Conservation (phyloP, 2,888 invertebrate species). For the Nineta flava region DNA sequence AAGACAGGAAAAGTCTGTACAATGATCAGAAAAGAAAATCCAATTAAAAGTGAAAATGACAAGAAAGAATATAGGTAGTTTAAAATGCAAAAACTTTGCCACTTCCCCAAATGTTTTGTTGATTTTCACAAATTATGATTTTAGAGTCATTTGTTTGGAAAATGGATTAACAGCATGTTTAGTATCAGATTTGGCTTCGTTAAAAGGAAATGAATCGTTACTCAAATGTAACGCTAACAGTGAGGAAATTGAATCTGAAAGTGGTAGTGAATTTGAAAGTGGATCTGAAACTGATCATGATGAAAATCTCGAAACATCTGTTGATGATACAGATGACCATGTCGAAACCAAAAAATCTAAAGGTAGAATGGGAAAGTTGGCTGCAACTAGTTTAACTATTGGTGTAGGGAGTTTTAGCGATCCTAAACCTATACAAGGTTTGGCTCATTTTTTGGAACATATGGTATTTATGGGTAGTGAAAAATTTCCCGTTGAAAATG, state of each 20-base stretch:
- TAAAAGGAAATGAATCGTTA: slow-evolving; percentile 19
- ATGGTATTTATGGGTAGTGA: slow-evolving; percentile 93
- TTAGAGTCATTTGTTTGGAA: slow-evolving; percentile 42
- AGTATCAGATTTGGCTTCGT: slow-evolving; percentile 41
- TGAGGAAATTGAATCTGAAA: slow-evolving; percentile 14
- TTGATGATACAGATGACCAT: slow-evolving; percentile 14
- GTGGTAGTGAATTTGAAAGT: slow-evolving; percentile 12
- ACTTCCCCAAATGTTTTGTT: neutral
- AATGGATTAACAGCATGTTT: slow-evolving; percentile 60
- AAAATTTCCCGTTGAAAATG: slow-evolving; percentile 76
- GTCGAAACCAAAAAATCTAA: slow-evolving; percentile 18
- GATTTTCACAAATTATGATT: slow-evolving; percentile 12
- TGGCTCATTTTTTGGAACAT: slow-evolving; percentile 77
- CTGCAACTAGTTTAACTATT: slow-evolving; percentile 60
- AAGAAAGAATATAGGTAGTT: slow-evolving; percentile 58
- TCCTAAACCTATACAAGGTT: slow-evolving; percentile 55
- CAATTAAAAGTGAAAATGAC: slow-evolving; percentile 59
- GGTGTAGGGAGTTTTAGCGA: slow-evolving; percentile 70
- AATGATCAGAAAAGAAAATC: slow-evolving; percentile 21
- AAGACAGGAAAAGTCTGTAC: too few species aligned
- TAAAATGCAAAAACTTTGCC: too few species aligned
- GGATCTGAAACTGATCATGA: slow-evolving; percentile 15
- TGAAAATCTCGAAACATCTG: slow-evolving; percentile 11
- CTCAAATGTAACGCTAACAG: slow-evolving; percentile 10
- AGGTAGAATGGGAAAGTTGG: slow-evolving; percentile 25